phyloP scores from a whole-genome alignment of 2,797 vertebrate genomes.

The Phrynocephalus guinanensis region DNA sequence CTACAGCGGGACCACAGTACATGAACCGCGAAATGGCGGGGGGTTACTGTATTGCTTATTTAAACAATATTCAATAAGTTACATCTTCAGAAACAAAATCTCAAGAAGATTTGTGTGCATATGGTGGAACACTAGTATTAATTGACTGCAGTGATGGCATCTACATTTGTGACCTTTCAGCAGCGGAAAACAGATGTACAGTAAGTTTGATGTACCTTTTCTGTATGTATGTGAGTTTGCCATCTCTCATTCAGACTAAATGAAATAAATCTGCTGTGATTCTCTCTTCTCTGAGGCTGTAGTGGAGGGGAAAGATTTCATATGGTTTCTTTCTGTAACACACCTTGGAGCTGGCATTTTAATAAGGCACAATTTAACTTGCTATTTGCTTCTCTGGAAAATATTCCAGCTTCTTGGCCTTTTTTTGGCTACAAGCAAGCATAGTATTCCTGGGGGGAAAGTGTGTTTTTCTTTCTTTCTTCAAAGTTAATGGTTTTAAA shows the following conservation, averaged over 20 bases:
- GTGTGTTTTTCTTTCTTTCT: too few species aligned
- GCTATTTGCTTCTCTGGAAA: too few species aligned
- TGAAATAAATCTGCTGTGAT: background rate
- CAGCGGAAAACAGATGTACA: background rate
- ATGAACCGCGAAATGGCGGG: too few species aligned
- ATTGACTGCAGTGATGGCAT: background rate
- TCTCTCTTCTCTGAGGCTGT: constrained; percentile 5
- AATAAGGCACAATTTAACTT: background rate
- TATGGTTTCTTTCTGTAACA: constrained; percentile 8
- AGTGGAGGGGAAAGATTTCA: background rate
- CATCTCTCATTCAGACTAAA: background rate
- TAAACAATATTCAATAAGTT: too few species aligned
- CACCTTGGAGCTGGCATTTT: background rate
- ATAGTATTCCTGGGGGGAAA: too few species aligned
- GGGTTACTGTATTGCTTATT: too few species aligned
- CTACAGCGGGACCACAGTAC: too few species aligned
- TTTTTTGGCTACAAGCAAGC: too few species aligned
- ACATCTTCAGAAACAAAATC: too few species aligned
- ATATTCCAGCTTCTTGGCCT: too few species aligned
- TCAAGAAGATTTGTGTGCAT: background rate
- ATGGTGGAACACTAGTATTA: constrained; percentile 4
- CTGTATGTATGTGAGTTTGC: background rate
- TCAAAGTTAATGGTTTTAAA: too few species aligned
- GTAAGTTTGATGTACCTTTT: background rate
- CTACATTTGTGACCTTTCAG: background rate